Conservation (phyloP, 2,888 invertebrate species). For the Hypselothyrea guttata region DNA sequence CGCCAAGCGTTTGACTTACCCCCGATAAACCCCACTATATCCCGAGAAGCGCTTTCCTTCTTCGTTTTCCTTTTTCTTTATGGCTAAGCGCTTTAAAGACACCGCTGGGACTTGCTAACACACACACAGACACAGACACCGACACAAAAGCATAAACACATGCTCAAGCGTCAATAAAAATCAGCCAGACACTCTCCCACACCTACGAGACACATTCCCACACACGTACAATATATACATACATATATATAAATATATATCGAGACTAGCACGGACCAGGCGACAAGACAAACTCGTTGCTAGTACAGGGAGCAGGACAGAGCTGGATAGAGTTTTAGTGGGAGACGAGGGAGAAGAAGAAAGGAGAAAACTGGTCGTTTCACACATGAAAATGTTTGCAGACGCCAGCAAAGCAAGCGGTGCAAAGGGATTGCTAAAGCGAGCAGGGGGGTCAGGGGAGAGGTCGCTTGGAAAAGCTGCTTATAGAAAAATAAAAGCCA, state of each 20-base stretch:
- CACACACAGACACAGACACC: conserved; percentile 16
- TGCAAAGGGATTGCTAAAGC: conserved; percentile 20
- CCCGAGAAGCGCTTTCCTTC: conserved; percentile 17
- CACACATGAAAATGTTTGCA: conserved; percentile 77
- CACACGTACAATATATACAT: conserved; percentile 8
- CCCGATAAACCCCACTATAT: no score
- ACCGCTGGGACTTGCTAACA: conserved; percentile 58
- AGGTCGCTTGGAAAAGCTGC: conserved; percentile 57
- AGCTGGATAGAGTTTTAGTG: no score
- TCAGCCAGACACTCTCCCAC: conserved; percentile 55
- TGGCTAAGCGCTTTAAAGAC: conserved; percentile 74
- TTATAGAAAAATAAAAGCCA: conserved; percentile 69
- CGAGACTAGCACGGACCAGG: conserved; percentile 29
- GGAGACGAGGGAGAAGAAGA: no score
- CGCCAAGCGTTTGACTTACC: conserved; percentile 28
- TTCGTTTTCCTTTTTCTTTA: conserved; percentile 31
- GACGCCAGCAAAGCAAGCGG: conserved; percentile 70
- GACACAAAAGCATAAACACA: conserved; percentile 55
- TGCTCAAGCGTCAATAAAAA: conserved; percentile 68
- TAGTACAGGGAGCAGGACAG: conserved; percentile 9
- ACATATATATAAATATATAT: conserved; percentile 4
- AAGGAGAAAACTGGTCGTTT: conserved; percentile 45
- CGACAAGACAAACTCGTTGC: conserved; percentile 39
- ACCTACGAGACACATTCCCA: conserved; percentile 20
- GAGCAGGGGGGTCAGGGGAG: conserved; percentile 7